Base-by-base conservation (phyloP, 1,140 invertebrate genomes). In the Drosophila pectinifera region DNA sequence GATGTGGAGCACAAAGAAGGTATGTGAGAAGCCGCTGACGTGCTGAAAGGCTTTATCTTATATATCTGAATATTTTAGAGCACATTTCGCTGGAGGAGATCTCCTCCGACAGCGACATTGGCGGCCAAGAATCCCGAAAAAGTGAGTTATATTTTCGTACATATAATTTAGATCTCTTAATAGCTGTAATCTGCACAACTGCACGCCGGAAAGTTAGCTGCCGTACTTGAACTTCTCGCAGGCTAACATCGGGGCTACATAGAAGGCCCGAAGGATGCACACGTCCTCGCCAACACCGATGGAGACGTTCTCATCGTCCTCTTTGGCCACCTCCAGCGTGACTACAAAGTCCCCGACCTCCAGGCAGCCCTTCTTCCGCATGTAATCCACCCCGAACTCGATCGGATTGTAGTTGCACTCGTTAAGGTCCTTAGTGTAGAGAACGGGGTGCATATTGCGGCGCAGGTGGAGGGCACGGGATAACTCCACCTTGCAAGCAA, bases 31-130 rank as follows among this genome's bases (percentile, higher is more conserved):
- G 4, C 3, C 18, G 0, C 1, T 3, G 0, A 3, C 13, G 22
- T 24, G 7, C 1, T 8, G 1, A 14, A 11, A 14, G 14, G 1
- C 5, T 14, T 2, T 8, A 2, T 8, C 41, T 10, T n/a, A n/a
- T n/a, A n/a, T n/a, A n/a, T n/a, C n/a, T n/a, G n/a, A n/a, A n/a
- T n/a, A n/a, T n/a, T n/a, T n/a, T n/a, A 85, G 94, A 94, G 75
- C 94, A 94, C n/a, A 94, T 94, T 49, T 94, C 94, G 0, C 82
- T 94, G 67, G 94, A 94, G 59, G 94, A 94, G 80, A 94, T 94
- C 34, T 94, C 94, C 3, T 94, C 94, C 0, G 94, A 94, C 53
- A 92, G 91, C 62, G 92, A 92, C 68, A 89, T 92, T n/a, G 91
- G 76, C 7, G 86, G 81, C 14, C 68, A 62, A 46, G 70, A 72